These are phyloP conservation scores for Cephus rjabovi DNA, from an alignment of 2,888 invertebrate species.

Conservation along the genomic window DNA sequence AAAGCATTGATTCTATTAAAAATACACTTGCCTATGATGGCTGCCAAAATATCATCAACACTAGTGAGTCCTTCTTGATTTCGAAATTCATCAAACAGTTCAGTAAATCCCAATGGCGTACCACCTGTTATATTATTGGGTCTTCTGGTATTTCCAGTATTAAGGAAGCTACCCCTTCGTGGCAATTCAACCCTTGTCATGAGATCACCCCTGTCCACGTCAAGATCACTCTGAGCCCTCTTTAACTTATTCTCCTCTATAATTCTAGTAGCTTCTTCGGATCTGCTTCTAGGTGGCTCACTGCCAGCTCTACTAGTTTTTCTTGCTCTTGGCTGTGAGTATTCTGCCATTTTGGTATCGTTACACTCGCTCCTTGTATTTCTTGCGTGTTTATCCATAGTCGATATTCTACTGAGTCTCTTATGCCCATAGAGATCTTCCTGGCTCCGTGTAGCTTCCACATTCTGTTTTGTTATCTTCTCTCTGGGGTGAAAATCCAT, in stretches of 20 bases:
- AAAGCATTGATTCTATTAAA: neutral
- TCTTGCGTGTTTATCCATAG: slow-evolving; percentile 51
- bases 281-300: slow-evolving; percentile 55
- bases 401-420: slow-evolving; percentile 43
- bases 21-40: slow-evolving; percentile 73
- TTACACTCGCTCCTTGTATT: slow-evolving; percentile 27
- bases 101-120: slow-evolving; percentile 87
- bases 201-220: slow-evolving; percentile 80
- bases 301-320: slow-evolving; percentile 61
- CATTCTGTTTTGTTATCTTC: neutral
- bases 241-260: slow-evolving; percentile 63
- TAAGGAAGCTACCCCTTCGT: slow-evolving; percentile 86
- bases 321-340: slow-evolving; percentile 35
- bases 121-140: slow-evolving; percentile 74
- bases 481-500: neutral
- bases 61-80: slow-evolving; percentile 90
- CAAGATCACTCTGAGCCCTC: slow-evolving; percentile 66
- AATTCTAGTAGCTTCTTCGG: slow-evolving; percentile 40
- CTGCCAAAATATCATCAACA: slow-evolving; percentile 87
- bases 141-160: slow-evolving; percentile 83
- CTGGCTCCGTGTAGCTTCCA: slow-evolving; percentile 18
- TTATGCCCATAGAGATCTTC: slow-evolving; percentile 26
- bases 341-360: slow-evolving; percentile 16
- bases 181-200: slow-evolving; percentile 89
- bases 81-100: slow-evolving; percentile 87